Conservation (phyloP, 92 coral and sea anemone species). For the Porites evermanni region DNA sequence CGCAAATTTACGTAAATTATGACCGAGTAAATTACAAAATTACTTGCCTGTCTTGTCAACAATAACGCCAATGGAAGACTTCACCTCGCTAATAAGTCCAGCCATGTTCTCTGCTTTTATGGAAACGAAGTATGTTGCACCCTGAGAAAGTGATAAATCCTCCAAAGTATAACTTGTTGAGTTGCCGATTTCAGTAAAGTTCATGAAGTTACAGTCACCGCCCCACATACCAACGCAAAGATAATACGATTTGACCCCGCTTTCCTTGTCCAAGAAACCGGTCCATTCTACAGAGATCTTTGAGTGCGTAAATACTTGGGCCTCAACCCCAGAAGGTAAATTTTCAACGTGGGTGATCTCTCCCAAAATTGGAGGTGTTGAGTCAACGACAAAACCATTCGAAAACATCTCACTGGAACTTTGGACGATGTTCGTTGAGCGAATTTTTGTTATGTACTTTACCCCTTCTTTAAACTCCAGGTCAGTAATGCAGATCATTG, state of each 20-base stretch:
- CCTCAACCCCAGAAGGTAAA: constrained; percentile 44
- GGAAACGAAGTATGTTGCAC: constrained; percentile 79
- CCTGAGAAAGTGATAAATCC: constrained; percentile 55
- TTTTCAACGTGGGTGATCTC: constrained; percentile 64
- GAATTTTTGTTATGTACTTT: constrained; percentile 72
- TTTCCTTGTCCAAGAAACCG: constrained; percentile 92
- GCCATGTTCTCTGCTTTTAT: constrained; percentile 83
- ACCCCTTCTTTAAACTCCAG: constrained; percentile 81
- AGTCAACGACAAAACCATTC: constrained; percentile 82
- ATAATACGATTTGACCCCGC: constrained; percentile 60
- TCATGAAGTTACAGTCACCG: constrained; percentile 65
- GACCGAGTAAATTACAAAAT: background rate
- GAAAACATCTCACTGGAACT: constrained; percentile 64
- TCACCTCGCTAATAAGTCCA: constrained; percentile 66
- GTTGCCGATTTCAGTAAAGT: constrained; percentile 67
- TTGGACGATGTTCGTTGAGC: constrained; percentile 83
- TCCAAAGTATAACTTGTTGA: constrained; percentile 56
- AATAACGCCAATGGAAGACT: constrained; percentile 83
- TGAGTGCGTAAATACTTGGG: constrained; percentile 70
- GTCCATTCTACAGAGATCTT: constrained; percentile 73
- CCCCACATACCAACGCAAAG: constrained; percentile 85
- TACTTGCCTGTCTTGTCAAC: constrained; percentile 86
- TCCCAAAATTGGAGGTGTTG: constrained; percentile 82
- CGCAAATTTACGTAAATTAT: no score
- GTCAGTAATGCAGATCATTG: constrained; percentile 79